These are phyloP conservation scores for Dolomedes plantarius DNA, from an alignment of 2,888 invertebrate genomes.

Conservation along the genomic window DNA sequence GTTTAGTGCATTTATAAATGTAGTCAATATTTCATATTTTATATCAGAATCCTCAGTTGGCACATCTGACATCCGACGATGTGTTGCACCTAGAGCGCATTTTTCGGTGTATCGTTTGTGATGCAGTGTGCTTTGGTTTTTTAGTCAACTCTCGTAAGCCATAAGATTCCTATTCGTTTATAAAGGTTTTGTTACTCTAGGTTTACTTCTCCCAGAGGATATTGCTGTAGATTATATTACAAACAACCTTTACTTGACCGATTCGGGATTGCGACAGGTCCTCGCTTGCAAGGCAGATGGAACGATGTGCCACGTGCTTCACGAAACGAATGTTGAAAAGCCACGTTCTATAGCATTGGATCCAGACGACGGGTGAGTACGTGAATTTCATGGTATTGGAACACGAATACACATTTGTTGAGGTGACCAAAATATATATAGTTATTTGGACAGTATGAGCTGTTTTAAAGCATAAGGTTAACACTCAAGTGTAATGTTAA, in stretches of 20 bases:
- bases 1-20: too few relatives aligned
- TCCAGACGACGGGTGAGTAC: slow-evolving; percentile 81
- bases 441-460: not conserved
- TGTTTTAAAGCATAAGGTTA: too few relatives aligned
- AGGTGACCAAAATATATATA: not conserved
- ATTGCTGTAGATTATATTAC: slow-evolving; percentile 78
- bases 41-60: too few relatives aligned
- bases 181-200: too few relatives aligned
- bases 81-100: too few relatives aligned
- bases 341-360: slow-evolving; percentile 78
- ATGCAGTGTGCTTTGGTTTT: too few relatives aligned
- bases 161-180: too few relatives aligned
- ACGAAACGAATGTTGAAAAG: slow-evolving; percentile 77
- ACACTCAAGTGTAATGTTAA: too few relatives aligned
- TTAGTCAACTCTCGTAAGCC: too few relatives aligned
- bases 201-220: slow-evolving; percentile 74
- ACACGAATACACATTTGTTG: not conserved
- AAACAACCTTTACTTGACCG: slow-evolving; percentile 88
- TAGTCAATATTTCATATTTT: too few relatives aligned
- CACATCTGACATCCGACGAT: too few relatives aligned
- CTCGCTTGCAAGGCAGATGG: slow-evolving; percentile 86
- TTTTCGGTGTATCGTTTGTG: too few relatives aligned
- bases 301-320: slow-evolving; percentile 77
- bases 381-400: not conserved
- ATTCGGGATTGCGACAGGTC: slow-evolving; percentile 82